Base-by-base conservation (phyloP, 2,888 invertebrate species). In the Scrobipalpa costella region DNA sequence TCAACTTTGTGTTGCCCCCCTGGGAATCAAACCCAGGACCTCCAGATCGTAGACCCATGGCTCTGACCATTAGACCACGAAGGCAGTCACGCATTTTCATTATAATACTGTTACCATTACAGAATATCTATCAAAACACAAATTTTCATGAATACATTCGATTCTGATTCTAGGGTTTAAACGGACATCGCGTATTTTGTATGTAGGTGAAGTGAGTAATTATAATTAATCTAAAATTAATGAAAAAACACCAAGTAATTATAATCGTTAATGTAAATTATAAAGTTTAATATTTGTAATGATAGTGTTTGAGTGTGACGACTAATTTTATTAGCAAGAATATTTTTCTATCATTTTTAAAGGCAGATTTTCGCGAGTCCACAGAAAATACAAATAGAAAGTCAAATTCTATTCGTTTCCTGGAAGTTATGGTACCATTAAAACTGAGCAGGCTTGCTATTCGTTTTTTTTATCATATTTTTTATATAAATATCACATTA, bases 161-260 rank as follows among this genome's bases (percentile, higher is more conserved):
- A 15, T n/a, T 44, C 3, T n/a, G n/a, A 15, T 1, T 44, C 15
- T 55, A 8, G 27, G 9, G 11, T 55, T n/a, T 34, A 33, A 55
- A 49, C n/a, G 7, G 7, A 49, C 49, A 49, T 8, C 34, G 17
- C 15, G 55, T 55, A 34, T 55, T 55, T 34, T 27, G 27, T 52
- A 55, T 6, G 15, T 34, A 34, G 55, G 55, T 27, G 34, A 27
- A 21, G 17, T 11, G 27, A 19, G n/a, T 63, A 61, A 40, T 55
- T 40, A 73, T 76, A 75, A 67, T 81, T 79, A 79, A 80, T 77
- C 77, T 78, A 85, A 88, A 84, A 83, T 83, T 15, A 52, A 88
- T 15, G 44, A 79, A 76, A 84, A 79, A 87, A 89, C 89, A 89
- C 89, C 89, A 89, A 89, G 79, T 88, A 87, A 78, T 79, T 81